These are phyloP conservation scores for Gastracanthus pulcherrimus DNA, from an alignment of 2,888 invertebrate genomes.

Conservation along the genomic window DNA sequence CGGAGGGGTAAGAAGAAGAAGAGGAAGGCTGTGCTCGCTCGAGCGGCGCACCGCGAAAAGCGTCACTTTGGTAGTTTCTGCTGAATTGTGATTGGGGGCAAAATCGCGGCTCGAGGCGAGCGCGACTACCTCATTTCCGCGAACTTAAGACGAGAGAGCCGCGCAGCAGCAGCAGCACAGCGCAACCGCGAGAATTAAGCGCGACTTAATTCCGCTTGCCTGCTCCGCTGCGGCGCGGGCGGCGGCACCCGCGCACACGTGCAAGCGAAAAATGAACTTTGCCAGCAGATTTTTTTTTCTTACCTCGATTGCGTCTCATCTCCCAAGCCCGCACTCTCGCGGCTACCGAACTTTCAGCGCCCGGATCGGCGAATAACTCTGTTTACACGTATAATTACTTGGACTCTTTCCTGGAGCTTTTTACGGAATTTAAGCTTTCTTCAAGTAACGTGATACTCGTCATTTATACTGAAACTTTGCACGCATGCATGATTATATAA, in stretches of 20 bases:
- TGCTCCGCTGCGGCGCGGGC: neutral
- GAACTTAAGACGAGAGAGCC: conserved; percentile 46
- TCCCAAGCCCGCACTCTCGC: too few species aligned
- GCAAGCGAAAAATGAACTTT: neutral
- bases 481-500: too few species aligned
- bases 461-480: too few species aligned
- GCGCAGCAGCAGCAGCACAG: neutral
- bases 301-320: too few species aligned
- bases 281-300: too few species aligned
- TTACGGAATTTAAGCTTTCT: too few species aligned
- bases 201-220: conserved; percentile 20
- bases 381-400: too few species aligned
- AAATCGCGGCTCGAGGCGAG: conserved; percentile 53
- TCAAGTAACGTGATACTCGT: too few species aligned
- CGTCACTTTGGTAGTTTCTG: conserved; percentile 62
- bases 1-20: neutral
- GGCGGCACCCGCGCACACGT: neutral
- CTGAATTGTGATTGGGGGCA: conserved; percentile 61
- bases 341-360: too few species aligned
- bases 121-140: conserved; percentile 18
- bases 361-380: too few species aligned
- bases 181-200: conserved; percentile 35
- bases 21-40: neutral
- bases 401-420: too few species aligned
- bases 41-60: conserved; percentile 56